These are phyloP conservation scores for Tapera naevia DNA, from an alignment of 2,797 vertebrate genomes.

Conservation along the genomic window DNA sequence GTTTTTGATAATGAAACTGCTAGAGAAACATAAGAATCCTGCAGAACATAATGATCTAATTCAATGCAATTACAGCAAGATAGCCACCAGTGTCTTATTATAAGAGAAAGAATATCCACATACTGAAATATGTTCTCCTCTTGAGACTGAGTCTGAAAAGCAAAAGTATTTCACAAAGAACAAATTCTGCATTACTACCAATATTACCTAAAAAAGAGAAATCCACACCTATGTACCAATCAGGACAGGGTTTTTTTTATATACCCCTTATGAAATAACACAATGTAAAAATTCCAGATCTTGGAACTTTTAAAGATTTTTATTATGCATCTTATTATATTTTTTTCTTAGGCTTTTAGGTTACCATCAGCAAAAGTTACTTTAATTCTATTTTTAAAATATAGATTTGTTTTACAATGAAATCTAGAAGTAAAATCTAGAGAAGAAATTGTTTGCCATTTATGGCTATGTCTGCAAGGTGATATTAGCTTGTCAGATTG, in stretches of 20 bases:
- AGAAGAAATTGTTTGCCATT: background rate
- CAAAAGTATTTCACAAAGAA: background rate
- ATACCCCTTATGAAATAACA: background rate
- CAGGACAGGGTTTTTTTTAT: background rate
- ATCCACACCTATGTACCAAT: fast-evolving
- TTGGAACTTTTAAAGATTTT: background rate
- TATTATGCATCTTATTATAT: background rate
- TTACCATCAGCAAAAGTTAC: background rate
- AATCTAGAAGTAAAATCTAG: background rate
- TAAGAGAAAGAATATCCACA: background rate
- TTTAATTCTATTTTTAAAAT: background rate
- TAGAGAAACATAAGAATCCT: background rate
- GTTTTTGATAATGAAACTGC: background rate
- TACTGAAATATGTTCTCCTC: background rate
- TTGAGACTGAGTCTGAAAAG: background rate
- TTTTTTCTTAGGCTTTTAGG: background rate
- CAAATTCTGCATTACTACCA: background rate
- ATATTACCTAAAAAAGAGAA: background rate
- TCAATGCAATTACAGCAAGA: background rate
- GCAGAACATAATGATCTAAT: background rate
- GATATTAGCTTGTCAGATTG: background rate
- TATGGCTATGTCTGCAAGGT: background rate
- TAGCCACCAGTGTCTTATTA: background rate
- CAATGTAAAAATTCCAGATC: background rate
- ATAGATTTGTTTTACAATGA: background rate